phyloP scores from a whole-genome alignment of 2,888 invertebrate species.

The Chymomyza fuscimana region DNA sequence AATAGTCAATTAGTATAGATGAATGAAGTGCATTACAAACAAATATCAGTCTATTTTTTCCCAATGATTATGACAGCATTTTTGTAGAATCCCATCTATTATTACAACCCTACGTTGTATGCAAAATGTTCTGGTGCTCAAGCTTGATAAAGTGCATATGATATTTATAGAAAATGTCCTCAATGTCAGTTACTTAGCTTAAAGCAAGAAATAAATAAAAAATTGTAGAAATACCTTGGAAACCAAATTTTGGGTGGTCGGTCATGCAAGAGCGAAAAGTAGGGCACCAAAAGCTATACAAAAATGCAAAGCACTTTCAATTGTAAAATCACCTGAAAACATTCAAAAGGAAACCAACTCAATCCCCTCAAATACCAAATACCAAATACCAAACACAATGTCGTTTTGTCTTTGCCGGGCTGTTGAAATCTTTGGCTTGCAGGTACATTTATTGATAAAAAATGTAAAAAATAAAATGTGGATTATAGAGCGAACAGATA shows the following conservation, averaged over 20 bases:
- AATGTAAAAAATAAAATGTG: slow-evolving; percentile 23
- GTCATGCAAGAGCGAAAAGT: background rate
- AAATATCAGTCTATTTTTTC: background rate
- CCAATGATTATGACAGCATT: no score
- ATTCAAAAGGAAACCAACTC: background rate
- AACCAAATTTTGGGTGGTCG: background rate
- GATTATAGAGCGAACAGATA: slow-evolving; percentile 35
- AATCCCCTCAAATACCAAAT: background rate
- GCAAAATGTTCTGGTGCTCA: background rate
- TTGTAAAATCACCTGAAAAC: background rate
- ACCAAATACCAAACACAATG: background rate
- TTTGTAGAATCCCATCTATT: background rate
- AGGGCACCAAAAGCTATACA: background rate
- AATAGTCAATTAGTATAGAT: no score
- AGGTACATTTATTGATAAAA: slow-evolving; percentile 40
- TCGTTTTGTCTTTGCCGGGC: slow-evolving; percentile 27
- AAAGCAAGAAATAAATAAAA: background rate
- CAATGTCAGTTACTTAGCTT: background rate
- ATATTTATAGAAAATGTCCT: background rate
- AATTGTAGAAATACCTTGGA: background rate
- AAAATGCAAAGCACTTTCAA: background rate
- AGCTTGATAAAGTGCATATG: background rate
- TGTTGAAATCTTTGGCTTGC: slow-evolving; percentile 27
- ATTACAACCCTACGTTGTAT: background rate
- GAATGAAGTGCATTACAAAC: no score